These are phyloP conservation scores for Erpetoichthys calabaricus DNA, from an alignment of 2,797 vertebrate genomes.

Conservation along the genomic window DNA sequence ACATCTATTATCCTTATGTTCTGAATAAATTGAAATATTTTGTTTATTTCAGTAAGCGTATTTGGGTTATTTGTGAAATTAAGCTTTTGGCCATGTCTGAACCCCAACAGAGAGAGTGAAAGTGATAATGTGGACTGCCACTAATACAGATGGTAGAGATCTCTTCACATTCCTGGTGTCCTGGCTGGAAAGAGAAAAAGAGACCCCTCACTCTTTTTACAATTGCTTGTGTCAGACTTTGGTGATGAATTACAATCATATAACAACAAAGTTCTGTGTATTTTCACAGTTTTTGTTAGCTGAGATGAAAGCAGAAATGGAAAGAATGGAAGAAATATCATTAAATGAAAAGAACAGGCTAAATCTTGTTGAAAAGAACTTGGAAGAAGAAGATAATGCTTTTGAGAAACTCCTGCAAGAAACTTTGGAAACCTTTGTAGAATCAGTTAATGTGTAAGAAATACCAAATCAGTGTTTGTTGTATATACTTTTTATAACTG, in stretches of 20 bases:
- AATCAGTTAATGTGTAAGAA: conserved; percentile 36
- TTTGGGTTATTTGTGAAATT: no score
- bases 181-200: no score
- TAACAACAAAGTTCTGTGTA: conserved; percentile 8
- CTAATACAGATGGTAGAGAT: no score
- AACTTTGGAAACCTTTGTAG: conserved; percentile 33
- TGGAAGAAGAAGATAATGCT: conserved; percentile 27
- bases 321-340: conserved; percentile 22
- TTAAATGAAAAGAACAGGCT: conserved; percentile 22
- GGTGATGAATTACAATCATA: background rate
- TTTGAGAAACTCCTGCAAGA: conserved; percentile 41
- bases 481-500: background rate
- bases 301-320: conserved; percentile 31
- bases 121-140: no score
- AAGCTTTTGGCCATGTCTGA: no score
- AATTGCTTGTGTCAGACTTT: background rate
- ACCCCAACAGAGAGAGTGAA: no score
- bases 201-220: no score
- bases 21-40: no score
- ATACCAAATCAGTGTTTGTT: conserved; percentile 1
- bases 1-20: no score
- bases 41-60: no score
- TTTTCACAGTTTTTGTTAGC: conserved; percentile 29
- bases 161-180: no score
- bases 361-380: conserved; percentile 26